Conservation (phyloP, 2,113 vertebrate genomes). For the Leptosomus discolor region DNA sequence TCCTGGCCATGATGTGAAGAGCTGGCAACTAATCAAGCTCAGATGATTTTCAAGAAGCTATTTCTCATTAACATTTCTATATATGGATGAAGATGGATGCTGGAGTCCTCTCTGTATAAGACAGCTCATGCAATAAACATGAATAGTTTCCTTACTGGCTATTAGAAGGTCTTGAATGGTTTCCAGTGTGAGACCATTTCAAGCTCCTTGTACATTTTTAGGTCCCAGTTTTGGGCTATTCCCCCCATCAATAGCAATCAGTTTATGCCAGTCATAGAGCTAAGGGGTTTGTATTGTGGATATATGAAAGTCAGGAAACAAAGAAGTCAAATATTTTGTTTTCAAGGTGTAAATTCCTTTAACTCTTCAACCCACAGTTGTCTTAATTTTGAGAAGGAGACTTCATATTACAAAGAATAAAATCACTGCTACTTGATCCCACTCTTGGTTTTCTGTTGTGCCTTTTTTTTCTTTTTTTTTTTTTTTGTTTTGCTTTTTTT, state of each 20-base stretch:
- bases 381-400: not conserved
- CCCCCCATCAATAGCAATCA: not conserved
- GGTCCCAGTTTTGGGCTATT: not conserved
- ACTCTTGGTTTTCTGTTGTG: not conserved
- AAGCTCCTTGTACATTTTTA: not conserved
- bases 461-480: not conserved
- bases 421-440: not conserved
- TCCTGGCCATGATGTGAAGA: not conserved
- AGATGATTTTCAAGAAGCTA: not conserved
- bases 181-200: not conserved
- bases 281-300: not conserved
- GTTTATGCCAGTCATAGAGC: not conserved
- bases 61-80: not conserved
- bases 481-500: not conserved
- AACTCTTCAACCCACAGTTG: not conserved
- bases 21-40: not conserved
- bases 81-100: not conserved
- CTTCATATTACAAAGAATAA: not conserved
- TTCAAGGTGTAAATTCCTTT: not conserved
- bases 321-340: not conserved
- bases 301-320: not conserved
- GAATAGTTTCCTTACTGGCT: not conserved
- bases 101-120: not conserved
- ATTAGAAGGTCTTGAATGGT: not conserved
- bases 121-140: not conserved